Evolutionary conservation across 2,888 invertebrate species (phyloP).

Genomic region (Trypoxylon attenuatum): DNA sequence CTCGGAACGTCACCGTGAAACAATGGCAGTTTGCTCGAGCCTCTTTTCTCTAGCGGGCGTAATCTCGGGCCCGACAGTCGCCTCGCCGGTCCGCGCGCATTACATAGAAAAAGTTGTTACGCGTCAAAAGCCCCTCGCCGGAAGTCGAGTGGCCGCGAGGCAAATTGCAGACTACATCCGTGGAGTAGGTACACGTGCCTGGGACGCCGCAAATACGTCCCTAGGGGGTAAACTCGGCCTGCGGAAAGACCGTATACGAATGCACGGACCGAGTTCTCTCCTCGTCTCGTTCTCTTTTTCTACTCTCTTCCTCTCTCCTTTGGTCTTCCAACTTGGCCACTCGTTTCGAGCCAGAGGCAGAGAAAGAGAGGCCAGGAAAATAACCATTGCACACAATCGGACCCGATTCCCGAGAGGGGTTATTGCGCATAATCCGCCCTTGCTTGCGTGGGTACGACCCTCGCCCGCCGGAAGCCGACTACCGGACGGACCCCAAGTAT

Average conservation of each 20-base stretch:
- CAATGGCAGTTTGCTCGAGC: background rate
- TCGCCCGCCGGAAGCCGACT: slow-evolving; percentile 6
- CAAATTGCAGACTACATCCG: slow-evolving; percentile 44
- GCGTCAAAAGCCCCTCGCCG: slow-evolving; percentile 46
- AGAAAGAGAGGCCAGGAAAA: slow-evolving; percentile 53
- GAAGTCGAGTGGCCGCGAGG: slow-evolving; percentile 50
- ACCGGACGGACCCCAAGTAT: slow-evolving; percentile 51
- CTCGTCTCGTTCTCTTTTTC: slow-evolving; percentile 21
- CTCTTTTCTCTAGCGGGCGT: background rate
- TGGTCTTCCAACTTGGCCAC: too few relatives aligned
- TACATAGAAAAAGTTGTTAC: slow-evolving; percentile 38
- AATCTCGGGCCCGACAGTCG: background rate
- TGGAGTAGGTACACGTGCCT: slow-evolving; percentile 38
- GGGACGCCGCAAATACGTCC: slow-evolving; percentile 45
- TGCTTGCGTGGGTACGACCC: slow-evolving; percentile 35
- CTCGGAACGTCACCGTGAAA: too few relatives aligned
- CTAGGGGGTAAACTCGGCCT: slow-evolving; percentile 36
- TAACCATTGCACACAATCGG: slow-evolving; percentile 63
- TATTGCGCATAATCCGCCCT: slow-evolving; percentile 60
- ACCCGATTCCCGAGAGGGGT: slow-evolving; percentile 49
- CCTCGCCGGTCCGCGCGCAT: background rate
- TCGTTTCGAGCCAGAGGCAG: too few relatives aligned
- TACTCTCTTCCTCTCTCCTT: too few relatives aligned
- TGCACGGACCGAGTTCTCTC: slow-evolving; percentile 12
- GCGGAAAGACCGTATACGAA: slow-evolving; percentile 43